These are phyloP conservation scores for Nebria salina DNA, from an alignment of 2,888 invertebrate species.

Conservation along the genomic window DNA sequence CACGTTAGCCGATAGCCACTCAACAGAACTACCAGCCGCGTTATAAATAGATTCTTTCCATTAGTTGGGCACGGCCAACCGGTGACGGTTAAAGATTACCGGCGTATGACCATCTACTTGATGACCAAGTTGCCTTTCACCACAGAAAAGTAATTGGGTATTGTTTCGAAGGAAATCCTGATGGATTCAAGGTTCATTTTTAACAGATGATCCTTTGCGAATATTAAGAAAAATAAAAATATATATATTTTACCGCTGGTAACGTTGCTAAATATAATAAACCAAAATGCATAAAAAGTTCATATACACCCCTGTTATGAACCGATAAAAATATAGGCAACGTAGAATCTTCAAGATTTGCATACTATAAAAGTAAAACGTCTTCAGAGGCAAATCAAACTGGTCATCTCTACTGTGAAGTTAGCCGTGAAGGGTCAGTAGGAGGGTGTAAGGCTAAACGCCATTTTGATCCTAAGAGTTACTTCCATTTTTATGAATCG, in stretches of 20 bases:
- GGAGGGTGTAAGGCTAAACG: neutral
- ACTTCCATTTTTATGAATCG: conserved; percentile 22
- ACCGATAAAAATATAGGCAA: neutral
- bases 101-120: neutral
- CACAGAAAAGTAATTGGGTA: neutral
- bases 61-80: conserved; percentile 6
- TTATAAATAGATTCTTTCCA: conserved; percentile 18
- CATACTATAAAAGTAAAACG: neutral
- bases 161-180: neutral
- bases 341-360: neutral
- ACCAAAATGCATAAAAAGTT: neutral
- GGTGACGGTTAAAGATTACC: conserved; percentile 16
- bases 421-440: neutral
- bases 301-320: neutral
- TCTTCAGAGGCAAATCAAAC: neutral
- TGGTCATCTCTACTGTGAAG: neutral
- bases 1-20: neutral
- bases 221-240: neutral
- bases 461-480: neutral
- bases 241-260: neutral
- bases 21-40: neutral
- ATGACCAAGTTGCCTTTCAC: neutral
- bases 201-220: neutral
- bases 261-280: neutral
- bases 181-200: neutral